These are phyloP conservation scores for Drosophila maculinotata DNA, from an alignment of 2,888 invertebrate species.

Conservation along the genomic window DNA sequence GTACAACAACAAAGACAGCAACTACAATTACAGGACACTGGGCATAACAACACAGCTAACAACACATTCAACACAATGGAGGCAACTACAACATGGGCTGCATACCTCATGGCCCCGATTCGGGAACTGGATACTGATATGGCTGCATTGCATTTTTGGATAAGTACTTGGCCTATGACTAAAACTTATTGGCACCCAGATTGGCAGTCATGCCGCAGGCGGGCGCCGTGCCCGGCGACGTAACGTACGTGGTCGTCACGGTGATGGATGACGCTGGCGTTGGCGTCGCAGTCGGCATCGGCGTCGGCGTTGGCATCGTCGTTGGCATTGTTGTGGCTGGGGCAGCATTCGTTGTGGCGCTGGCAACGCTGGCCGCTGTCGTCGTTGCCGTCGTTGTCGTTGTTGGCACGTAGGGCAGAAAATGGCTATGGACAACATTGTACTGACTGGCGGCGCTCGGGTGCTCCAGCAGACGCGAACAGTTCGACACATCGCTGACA, in stretches of 20 bases:
- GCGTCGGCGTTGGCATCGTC: conserved; percentile 16
- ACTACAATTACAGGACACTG: conserved; percentile 55
- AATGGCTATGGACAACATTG: conserved; percentile 77
- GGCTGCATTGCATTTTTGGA: conserved; percentile 30
- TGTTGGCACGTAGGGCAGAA: conserved; percentile 75
- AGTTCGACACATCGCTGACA: conserved; percentile 84
- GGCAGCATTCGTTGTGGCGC: conserved; percentile 50
- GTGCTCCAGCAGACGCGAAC: conserved; percentile 84
- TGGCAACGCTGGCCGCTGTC: conserved; percentile 43
- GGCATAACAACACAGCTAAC: conserved; percentile 37
- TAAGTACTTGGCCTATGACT: conserved; percentile 46
- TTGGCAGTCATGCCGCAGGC: conserved; percentile 72
- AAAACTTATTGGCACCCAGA: conserved; percentile 82
- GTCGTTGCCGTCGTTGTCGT: conserved; percentile 73
- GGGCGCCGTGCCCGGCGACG: conserved; percentile 71
- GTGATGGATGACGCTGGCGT: conserved; percentile 45
- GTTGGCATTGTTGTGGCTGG: conserved; percentile 33
- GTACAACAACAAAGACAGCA: conserved; percentile 55
- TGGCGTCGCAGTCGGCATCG: conserved; percentile 31
- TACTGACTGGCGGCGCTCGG: conserved; percentile 75
- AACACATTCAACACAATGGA: conserved; percentile 43
- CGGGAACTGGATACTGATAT: conserved; percentile 23
- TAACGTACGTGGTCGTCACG: conserved; percentile 72
- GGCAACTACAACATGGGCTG: conserved; percentile 39
- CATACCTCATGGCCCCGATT: conserved; percentile 49